Base-by-base conservation (phyloP, 1,140 invertebrate species). In the Bombus balteatus region DNA sequence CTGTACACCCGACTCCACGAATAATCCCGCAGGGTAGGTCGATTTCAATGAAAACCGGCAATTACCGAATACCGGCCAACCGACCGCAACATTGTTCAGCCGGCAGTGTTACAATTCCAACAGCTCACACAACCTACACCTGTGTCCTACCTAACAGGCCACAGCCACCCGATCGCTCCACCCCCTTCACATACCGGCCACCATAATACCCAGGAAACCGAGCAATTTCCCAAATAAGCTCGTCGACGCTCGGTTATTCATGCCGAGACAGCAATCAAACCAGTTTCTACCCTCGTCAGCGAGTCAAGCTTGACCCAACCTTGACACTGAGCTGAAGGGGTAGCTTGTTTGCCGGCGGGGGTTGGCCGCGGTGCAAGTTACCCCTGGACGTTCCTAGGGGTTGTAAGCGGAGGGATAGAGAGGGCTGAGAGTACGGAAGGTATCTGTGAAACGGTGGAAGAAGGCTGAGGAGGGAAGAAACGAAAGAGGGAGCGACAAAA, bases 301-400 rank as follows among this genome's bases (percentile, higher is more conserved):
- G 77, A 81, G 78, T 81, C 62, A 53, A 62, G 71, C 70, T 59
- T 91, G 92, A 91, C 86, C 89, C 84, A 92, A 93, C 93, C 93
- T 94, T 94, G 93, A 94, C 93, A 94, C 90, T 94, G 93, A 92
- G 65, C 28, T 32, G 65, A 65, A 87, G 89, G 84, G 79, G 66
- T n/a, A 59, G 87, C 71, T 87, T 79, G 91, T 87, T 87, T 75
- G 91, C 76, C 65, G 82, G 47, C 65, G 83, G 81, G 81, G 83
- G 85, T 83, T 70, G 78, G 80, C 34, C 34, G 62, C 32, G 43
- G 71, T 90, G 75, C 65, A 87, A 85, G 80, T 88, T 85, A 86
- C 81, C 85, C 70, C 43, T 71, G 82, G 71, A 89, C 81, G 83
- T 78, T 84, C 68, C 85, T 90, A 41, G 71, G 59, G 77, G 66